Evolutionary conservation across 1,140 invertebrate species (phyloP).

Genomic region (Drosophila tropicalis): DNA sequence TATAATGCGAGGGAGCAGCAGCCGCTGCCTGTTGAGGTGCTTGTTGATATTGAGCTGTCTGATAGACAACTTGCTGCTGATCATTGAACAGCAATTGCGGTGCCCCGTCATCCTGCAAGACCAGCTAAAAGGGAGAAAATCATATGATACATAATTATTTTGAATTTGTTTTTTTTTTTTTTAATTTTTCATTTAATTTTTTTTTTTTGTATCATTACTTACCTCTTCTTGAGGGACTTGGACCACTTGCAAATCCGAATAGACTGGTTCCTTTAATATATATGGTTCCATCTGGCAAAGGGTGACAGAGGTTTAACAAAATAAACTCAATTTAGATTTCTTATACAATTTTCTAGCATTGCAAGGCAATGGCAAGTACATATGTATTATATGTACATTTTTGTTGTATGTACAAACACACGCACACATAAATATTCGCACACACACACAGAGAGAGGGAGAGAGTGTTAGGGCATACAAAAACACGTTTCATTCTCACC

Average conservation of each 20-base stretch:
- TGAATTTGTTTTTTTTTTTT: no score
- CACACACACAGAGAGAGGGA: neutral
- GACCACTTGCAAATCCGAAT: slow-evolving; percentile 76
- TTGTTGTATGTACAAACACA: slow-evolving; percentile 11
- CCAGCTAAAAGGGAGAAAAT: slow-evolving; percentile 46
- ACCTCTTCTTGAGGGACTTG: slow-evolving; percentile 78
- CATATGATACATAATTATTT: no score
- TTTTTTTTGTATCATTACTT: slow-evolving; percentile 33
- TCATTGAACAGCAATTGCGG: slow-evolving; percentile 76
- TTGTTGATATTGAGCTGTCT: slow-evolving; percentile 67
- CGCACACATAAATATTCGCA: slow-evolving; percentile 2
- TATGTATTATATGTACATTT: slow-evolving; percentile 1
- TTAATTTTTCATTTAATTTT: neutral
- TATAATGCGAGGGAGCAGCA: slow-evolving; percentile 65
- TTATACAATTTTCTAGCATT: slow-evolving; percentile 1
- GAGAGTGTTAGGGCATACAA: neutral
- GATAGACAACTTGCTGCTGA: slow-evolving; percentile 79
- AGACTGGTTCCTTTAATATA: slow-evolving; percentile 65
- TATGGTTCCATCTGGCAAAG: slow-evolving; percentile 60
- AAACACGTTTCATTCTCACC: slow-evolving; percentile 26
- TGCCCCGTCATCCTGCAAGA: slow-evolving; percentile 64
- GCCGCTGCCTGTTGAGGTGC: slow-evolving; percentile 54
- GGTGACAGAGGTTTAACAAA: neutral
- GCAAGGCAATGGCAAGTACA: neutral
- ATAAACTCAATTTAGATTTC: slow-evolving; percentile 17